Percentiles rank a stretch among this genome's conserved stretches.
These are phyloP conservation scores for Macroglossus sobrinus DNA, from an alignment of 2,113 vertebrate genomes.

Conservation along the genomic window DNA sequence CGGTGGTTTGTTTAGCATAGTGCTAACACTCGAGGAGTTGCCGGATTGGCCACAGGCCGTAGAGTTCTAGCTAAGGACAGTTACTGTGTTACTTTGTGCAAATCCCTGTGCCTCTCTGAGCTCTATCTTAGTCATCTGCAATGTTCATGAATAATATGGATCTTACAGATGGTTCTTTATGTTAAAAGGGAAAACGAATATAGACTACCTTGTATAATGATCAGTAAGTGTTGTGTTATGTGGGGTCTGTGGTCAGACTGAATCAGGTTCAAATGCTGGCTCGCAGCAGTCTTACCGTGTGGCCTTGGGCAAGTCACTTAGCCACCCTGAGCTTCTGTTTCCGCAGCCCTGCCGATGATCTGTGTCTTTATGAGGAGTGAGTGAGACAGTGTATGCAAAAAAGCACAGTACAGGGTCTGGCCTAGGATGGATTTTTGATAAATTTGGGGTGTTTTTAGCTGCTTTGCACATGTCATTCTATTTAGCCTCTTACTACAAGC, in stretches of 20 bases:
- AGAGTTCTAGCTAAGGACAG: not conserved
- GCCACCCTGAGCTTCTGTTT: not conserved
- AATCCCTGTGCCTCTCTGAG: not conserved
- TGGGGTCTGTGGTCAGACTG: not conserved
- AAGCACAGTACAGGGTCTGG: not conserved
- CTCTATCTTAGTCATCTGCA: not conserved
- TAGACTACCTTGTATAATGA: fast-evolving
- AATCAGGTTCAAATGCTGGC: not conserved
- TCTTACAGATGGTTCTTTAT: not conserved
- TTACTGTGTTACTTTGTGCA: not conserved
- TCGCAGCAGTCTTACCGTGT: not conserved
- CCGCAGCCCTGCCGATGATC: not conserved
- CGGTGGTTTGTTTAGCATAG: not conserved
- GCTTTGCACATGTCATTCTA: not conserved
- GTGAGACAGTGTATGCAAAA: not conserved
- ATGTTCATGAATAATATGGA: not conserved
- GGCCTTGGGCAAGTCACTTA: not conserved
- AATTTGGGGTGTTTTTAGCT: not conserved
- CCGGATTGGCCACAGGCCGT: not conserved
- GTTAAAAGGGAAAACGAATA: not conserved
- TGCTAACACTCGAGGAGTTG: not conserved
- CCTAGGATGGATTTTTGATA: not conserved
- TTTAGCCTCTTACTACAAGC: not conserved
- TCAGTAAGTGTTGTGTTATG: fast-evolving
- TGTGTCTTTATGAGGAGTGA: too few relatives aligned